Conservation (phyloP, 35 echinoderm and acorn worm genomes). For the Apostichopus japonicus region DNA sequence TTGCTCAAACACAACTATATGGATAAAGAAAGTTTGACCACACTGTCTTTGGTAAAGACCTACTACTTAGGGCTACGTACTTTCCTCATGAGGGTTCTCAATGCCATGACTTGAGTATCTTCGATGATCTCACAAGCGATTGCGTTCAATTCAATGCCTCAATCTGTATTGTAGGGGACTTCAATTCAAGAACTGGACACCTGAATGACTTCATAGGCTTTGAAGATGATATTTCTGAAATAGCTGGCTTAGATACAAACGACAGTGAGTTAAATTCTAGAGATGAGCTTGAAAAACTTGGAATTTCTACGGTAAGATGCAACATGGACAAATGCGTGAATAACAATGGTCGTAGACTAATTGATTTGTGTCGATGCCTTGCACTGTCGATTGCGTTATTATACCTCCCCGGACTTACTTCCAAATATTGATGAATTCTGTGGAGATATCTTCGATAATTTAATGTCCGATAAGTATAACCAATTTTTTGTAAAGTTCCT, state of each 20-base stretch:
- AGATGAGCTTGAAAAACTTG: no score
- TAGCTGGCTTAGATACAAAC: no score
- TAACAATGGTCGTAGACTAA: no score
- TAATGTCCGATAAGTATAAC: no score
- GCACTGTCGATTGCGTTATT: no score
- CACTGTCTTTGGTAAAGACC: background rate
- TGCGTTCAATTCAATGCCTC: constrained; percentile 32
- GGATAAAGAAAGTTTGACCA: background rate
- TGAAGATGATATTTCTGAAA: background rate
- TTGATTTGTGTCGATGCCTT: no score
- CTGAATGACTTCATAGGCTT: constrained; percentile 16
- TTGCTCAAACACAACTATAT: constrained; percentile 26
- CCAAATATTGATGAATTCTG: no score
- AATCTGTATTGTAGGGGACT: constrained; percentile 4
- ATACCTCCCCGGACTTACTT: no score
- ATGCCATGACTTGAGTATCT: background rate
- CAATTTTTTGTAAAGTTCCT: no score
- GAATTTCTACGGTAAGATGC: no score
- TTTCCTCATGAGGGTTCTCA: constrained; percentile 6
- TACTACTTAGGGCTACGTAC: background rate
- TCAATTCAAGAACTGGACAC: constrained; percentile 22
- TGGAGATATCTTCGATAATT: no score
- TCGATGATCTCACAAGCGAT: constrained; percentile 27
- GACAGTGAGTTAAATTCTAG: background rate
- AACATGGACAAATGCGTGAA: no score